Percentiles rank a stretch among this genome's conserved stretches.
Evolutionary conservation across 2,888 invertebrate genomes (phyloP).

Genomic region (Scelioninae gen. 1): DNA sequence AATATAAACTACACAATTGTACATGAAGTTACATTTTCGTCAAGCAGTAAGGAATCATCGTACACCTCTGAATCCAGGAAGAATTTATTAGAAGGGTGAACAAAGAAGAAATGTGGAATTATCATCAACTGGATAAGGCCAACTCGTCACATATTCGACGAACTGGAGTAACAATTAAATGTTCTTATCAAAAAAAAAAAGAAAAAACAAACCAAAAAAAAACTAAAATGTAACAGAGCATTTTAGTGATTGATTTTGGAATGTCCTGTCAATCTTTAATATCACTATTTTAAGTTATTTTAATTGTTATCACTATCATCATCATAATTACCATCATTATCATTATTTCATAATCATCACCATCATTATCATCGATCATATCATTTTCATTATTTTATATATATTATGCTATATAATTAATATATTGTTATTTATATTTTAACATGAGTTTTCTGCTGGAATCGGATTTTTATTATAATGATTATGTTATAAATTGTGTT

Average conservation of each 20-base stretch:
- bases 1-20: conserved; percentile 3
- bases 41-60: conserved; percentile 71
- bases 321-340: conserved; percentile 18
- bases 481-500: conserved; percentile 47
- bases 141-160: conserved; percentile 3
- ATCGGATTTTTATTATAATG: conserved; percentile 54
- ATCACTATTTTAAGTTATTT: conserved; percentile 59
- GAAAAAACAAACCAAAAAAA: no score
- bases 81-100: background rate
- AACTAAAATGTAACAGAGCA: no score
- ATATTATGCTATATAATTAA: conserved; percentile 50
- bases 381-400: conserved; percentile 58
- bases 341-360: conserved; percentile 22
- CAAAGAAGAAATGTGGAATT: conserved; percentile 33
- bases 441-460: conserved; percentile 61
- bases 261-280: conserved; percentile 25
- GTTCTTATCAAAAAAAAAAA: no score
- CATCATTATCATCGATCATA: conserved; percentile 32
- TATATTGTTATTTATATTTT: conserved; percentile 63
- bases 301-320: conserved; percentile 18
- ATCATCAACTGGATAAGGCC: conserved; percentile 32
- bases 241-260: conserved; percentile 49
- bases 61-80: conserved; percentile 55
- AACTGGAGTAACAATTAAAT: no score
- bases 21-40: conserved; percentile 69